Percentiles rank a stretch among this genome's conserved stretches.
phyloP scores from a whole-genome alignment of 2,113 vertebrate genomes.

The Melospiza melodia region DNA sequence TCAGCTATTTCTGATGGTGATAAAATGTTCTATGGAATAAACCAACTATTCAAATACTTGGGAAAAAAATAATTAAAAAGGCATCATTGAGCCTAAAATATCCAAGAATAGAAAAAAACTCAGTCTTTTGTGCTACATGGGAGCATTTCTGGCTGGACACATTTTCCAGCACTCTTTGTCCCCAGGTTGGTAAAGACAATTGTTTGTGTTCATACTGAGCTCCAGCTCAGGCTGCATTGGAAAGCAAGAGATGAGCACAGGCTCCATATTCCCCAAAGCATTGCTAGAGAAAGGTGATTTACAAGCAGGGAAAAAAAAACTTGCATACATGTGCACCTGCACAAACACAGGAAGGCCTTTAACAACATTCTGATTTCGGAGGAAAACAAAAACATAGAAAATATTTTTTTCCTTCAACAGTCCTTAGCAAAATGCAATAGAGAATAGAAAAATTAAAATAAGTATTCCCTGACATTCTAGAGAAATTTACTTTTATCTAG shows the following conservation, averaged over 20 bases:
- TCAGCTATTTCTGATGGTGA: background rate
- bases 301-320: background rate
- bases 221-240: background rate
- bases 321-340: accelerated
- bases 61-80: background rate
- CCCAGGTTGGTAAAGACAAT: background rate
- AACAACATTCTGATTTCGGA: background rate
- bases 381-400: background rate
- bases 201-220: background rate
- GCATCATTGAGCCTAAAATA: background rate
- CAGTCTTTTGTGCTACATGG: background rate
- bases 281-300: background rate
- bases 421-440: background rate
- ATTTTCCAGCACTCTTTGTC: background rate
- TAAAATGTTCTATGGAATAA: background rate
- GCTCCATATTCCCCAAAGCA: background rate
- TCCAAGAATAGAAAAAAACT: background rate
- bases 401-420: background rate
- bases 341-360: background rate
- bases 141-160: background rate
- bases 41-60: background rate
- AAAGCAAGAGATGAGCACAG: background rate
- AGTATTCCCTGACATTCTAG: background rate
- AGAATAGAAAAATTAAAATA: background rate
- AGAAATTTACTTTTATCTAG: background rate